phyloP scores from a whole-genome alignment of 2,797 vertebrate species.

The Peromyscus eremicus region DNA sequence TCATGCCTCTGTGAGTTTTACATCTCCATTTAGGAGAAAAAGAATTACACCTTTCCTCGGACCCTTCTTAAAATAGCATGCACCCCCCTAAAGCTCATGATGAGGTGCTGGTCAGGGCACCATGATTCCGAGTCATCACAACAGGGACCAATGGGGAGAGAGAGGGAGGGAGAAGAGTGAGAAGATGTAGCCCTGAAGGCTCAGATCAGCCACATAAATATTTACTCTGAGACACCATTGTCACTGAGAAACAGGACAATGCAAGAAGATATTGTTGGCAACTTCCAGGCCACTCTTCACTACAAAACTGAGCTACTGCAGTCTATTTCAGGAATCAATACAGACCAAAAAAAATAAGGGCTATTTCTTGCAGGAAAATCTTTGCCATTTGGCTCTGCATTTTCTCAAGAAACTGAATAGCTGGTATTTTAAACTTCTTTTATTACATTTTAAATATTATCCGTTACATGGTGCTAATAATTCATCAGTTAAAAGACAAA shows the following conservation, averaged over 20 bases:
- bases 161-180: neutral
- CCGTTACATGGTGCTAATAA: constrained; percentile 1
- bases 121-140: neutral
- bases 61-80: neutral
- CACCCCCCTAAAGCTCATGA: neutral
- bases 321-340: neutral
- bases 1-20: neutral
- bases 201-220: fast-evolving
- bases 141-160: neutral
- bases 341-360: neutral
- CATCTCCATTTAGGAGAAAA: constrained; percentile 23
- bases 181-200: neutral
- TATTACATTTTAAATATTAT: neutral
- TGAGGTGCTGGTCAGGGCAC: neutral
- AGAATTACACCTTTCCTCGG: neutral
- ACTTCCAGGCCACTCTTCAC: neutral
- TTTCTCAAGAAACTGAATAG: neutral
- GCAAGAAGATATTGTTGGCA: neutral
- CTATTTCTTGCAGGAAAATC: neutral
- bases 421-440: constrained; percentile 14
- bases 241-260: neutral
- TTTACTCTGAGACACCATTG: neutral
- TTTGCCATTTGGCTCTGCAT: constrained; percentile 2
- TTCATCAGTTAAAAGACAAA: constrained; percentile 53
- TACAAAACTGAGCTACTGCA: neutral